phyloP scores from a whole-genome alignment of 1,140 invertebrate species.

The Platyscapa corneri region DNA sequence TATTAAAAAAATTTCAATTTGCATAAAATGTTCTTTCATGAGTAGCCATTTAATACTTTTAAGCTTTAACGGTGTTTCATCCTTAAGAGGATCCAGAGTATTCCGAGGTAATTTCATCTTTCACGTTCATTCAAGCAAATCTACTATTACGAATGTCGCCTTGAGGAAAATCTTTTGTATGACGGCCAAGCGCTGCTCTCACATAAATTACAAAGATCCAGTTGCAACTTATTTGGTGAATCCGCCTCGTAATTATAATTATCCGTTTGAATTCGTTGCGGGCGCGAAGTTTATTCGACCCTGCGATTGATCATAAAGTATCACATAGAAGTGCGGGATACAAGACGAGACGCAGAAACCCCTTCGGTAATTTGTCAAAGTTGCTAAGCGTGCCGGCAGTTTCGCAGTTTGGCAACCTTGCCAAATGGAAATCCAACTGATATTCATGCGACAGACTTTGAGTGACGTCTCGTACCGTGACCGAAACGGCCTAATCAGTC shows the following conservation, averaged over 20 bases:
- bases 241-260: slow-evolving; percentile 21
- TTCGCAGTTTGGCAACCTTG: slow-evolving; percentile 30
- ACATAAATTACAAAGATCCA: not conserved
- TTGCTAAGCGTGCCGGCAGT: not conserved
- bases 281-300: not conserved
- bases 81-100: not conserved
- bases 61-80: not conserved
- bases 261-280: slow-evolving; percentile 5
- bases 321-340: not conserved
- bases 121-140: not conserved
- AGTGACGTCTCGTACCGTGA: slow-evolving; percentile 28
- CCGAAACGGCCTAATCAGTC: slow-evolving; percentile 44
- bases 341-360: slow-evolving; percentile 9
- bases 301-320: slow-evolving; percentile 49
- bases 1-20: too few relatives aligned
- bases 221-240: not conserved
- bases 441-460: not conserved
- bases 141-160: not conserved
- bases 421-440: slow-evolving; percentile 36
- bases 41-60: too few relatives aligned
- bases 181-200: not conserved
- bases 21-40: too few relatives aligned
- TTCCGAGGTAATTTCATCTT: not conserved
- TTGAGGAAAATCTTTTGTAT: not conserved
- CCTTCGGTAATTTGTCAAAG: slow-evolving; percentile 49